Evolutionary conservation across 37 sponge, comb jelly and placozoan genomes (phyloP), one percentile per base, ranked within the genome.

Genomic region (Aplysina aerophoba): DNA sequence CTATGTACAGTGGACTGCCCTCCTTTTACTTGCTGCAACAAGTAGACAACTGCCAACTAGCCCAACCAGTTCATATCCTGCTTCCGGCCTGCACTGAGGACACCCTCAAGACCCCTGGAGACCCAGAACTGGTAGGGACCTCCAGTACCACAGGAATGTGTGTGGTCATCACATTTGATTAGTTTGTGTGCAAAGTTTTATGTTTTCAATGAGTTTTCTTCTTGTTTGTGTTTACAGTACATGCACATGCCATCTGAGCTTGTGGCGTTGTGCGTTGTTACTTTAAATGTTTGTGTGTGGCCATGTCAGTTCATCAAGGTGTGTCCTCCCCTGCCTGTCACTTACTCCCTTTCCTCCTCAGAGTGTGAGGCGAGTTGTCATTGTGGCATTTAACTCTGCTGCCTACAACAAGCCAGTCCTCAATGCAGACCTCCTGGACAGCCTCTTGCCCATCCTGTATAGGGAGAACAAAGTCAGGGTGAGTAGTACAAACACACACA

Each of bases 351-450:
- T 44, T 44, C 50, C 50, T 44, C 8, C 8, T 44, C 60, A 95
- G 96, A 95, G 93, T 78, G 99, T 98, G 59, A 89, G 99, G 8
- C 81, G 97, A 27, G 95, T 98, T 40, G 95, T 97, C 30, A 84
- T 98, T 50, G 95, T 98, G 25, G 95, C 97, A 16, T 90, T 98
- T 74, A 98, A 98, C 80, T 98, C 97, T 15, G 97, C 97, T 59
- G 99, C 99, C 59, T 97, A 98, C 80, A 98, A 98, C 88, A 98
- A 98, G 62, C 99, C 97, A 1, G 84, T 87, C 28, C 88, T 98
- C 36, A 91, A 96, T 53, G 39, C 85, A 40, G 99, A 98, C 63
- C 93, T 94, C 55, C 86, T 98, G 71, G 94, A 90, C 40, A 57
- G 75, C 16, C 81, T 98, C 36, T 72, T 98, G 37, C 99, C 99